Evolutionary conservation across 1,140 invertebrate genomes (phyloP).

Genomic region (Rhynchophorus ferrugineus): DNA sequence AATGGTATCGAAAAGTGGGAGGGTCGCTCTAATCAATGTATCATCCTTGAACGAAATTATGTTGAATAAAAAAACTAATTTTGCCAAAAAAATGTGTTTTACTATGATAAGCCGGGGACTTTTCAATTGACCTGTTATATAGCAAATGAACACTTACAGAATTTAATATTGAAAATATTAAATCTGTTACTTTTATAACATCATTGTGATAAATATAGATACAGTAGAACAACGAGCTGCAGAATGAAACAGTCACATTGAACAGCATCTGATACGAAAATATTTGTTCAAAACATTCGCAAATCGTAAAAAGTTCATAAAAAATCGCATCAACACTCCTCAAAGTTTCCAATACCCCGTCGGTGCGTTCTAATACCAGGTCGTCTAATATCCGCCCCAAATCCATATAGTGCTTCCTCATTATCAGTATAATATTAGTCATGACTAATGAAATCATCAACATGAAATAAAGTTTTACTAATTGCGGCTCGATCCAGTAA

Average conservation of each 20-base stretch:
- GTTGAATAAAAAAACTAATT: too few species aligned
- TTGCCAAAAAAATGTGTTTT: too few species aligned
- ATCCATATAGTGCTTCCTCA: neutral
- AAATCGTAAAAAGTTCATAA: neutral
- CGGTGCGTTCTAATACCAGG: neutral
- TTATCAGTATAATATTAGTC: neutral
- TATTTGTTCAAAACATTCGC: neutral
- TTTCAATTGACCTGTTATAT: too few species aligned
- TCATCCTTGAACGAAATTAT: too few species aligned
- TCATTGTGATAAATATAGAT: neutral
- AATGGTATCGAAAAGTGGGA: too few species aligned
- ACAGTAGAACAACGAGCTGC: neutral
- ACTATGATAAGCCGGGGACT: too few species aligned
- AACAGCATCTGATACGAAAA: neutral
- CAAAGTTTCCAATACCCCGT: neutral
- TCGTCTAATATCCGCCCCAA: neutral
- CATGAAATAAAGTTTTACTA: neutral
- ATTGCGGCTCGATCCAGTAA: neutral
- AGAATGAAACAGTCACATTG: neutral
- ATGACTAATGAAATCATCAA: neutral
- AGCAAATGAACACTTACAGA: neutral
- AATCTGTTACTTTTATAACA: neutral
- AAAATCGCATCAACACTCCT: neutral
- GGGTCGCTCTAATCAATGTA: too few species aligned
- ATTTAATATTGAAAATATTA: neutral